Conservation (phyloP, 2,113 vertebrate genomes). For the Xiphophorus hellerii region DNA sequence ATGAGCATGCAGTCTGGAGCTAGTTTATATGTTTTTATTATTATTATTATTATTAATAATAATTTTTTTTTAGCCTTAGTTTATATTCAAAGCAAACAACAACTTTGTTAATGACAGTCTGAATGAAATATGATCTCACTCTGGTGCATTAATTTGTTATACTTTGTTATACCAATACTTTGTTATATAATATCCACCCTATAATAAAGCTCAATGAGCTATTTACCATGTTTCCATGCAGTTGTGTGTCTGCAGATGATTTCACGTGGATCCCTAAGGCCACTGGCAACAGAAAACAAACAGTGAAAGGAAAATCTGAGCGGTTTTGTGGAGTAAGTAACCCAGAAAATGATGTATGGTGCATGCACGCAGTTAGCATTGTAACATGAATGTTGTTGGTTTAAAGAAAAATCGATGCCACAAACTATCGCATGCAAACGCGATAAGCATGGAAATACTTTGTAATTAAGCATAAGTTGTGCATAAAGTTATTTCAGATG, state of each 20-base stretch:
- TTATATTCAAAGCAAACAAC: background rate
- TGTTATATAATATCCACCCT: background rate
- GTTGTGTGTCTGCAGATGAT: background rate
- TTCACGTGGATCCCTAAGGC: background rate
- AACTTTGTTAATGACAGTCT: background rate
- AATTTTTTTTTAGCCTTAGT: background rate
- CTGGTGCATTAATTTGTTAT: background rate
- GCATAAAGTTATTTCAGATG: too few relatives aligned
- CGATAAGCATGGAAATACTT: background rate
- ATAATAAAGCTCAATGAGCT: too few relatives aligned
- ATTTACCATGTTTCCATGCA: background rate
- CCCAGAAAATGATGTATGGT: background rate
- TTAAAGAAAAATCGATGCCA: background rate
- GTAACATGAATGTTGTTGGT: background rate
- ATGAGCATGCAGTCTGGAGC: background rate
- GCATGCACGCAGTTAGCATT: background rate
- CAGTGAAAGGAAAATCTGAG: background rate
- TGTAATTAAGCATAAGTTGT: background rate
- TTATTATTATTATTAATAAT: background rate
- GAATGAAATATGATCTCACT: background rate
- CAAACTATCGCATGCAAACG: too few relatives aligned
- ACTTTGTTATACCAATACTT: background rate
- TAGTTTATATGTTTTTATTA: background rate
- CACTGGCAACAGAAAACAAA: background rate
- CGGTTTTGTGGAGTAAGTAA: background rate